These are phyloP conservation scores for Neuroterus valhalla DNA, from an alignment of 1,140 invertebrate genomes.

Conservation along the genomic window DNA sequence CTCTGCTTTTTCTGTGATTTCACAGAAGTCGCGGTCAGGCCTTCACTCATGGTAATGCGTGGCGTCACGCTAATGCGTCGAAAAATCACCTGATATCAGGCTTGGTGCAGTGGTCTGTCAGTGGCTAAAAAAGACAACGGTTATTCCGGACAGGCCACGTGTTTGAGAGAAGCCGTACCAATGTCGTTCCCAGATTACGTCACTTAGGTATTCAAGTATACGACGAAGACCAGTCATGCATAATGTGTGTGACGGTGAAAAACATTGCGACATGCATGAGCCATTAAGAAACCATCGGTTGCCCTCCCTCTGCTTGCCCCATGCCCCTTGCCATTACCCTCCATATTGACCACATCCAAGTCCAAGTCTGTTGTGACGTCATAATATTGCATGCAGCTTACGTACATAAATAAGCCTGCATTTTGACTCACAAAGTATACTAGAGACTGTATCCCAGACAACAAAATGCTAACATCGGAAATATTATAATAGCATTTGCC, in stretches of 20 bases:
- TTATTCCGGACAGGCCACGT: slow-evolving; percentile 41
- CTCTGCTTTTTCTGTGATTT: too few species aligned
- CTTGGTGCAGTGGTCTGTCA: background rate
- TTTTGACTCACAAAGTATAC: slow-evolving; percentile 7
- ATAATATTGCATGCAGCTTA: slow-evolving; percentile 26
- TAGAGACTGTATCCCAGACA: background rate
- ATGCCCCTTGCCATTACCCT: background rate
- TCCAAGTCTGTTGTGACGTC: background rate
- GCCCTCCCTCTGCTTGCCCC: slow-evolving; percentile 16
- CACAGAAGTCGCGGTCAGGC: too few species aligned
- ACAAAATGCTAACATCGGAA: background rate
- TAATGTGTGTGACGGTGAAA: slow-evolving; percentile 48
- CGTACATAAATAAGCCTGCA: slow-evolving; percentile 11
- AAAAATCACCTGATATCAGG: slow-evolving; percentile 14
- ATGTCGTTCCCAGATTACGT: slow-evolving; percentile 38
- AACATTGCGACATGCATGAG: slow-evolving; percentile 46
- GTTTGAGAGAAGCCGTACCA: slow-evolving; percentile 30
- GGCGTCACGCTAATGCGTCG: background rate
- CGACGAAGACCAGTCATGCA: slow-evolving; percentile 48
- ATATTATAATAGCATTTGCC: too few species aligned
- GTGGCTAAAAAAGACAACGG: slow-evolving; percentile 39
- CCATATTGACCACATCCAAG: slow-evolving; percentile 7
- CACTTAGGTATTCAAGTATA: slow-evolving; percentile 47
- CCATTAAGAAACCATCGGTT: slow-evolving; percentile 43
- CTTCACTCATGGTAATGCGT: background rate